These are phyloP conservation scores for Pagetopsis macropterus DNA, from an alignment of 2,797 vertebrate species.

Conservation along the genomic window DNA sequence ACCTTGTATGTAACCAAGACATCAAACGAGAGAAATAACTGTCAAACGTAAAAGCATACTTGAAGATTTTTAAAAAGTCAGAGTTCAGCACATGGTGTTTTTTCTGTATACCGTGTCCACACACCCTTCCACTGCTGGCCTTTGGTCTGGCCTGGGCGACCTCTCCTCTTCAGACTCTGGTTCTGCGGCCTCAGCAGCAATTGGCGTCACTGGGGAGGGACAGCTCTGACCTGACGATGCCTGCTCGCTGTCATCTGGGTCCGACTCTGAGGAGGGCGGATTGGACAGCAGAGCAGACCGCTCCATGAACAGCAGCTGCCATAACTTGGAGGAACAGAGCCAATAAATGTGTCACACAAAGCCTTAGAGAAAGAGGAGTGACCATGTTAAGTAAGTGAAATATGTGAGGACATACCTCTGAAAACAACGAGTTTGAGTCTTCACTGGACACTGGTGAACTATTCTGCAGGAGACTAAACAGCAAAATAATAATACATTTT, in stretches of 20 bases:
- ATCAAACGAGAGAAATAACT: neutral
- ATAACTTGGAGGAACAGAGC: slow-evolving; percentile 82
- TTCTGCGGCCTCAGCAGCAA: slow-evolving; percentile 76
- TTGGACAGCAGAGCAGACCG: slow-evolving; percentile 80
- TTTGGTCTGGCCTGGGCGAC: slow-evolving; percentile 81
- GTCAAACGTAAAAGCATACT: neutral
- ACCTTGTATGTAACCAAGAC: neutral
- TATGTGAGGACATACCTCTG: slow-evolving; percentile 82
- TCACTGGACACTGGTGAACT: slow-evolving; percentile 72
- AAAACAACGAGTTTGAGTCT: slow-evolving; percentile 84
- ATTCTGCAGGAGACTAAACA: slow-evolving; percentile 86
- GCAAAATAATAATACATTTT: slow-evolving; percentile 17
- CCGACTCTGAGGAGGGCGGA: slow-evolving; percentile 68
- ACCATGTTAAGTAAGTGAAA: slow-evolving; percentile 15
- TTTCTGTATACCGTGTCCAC: slow-evolving; percentile 56
- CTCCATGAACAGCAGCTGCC: slow-evolving; percentile 88
- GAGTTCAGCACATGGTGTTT: slow-evolving; percentile 17
- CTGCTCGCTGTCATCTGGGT: slow-evolving; percentile 75
- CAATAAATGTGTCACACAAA: slow-evolving; percentile 37
- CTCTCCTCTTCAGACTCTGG: slow-evolving; percentile 76
- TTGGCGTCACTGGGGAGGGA: slow-evolving; percentile 11
- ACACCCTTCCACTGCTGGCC: slow-evolving; percentile 89
- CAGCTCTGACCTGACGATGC: slow-evolving; percentile 55
- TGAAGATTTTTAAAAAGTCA: neutral
- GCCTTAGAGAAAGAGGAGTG: slow-evolving; percentile 20